phyloP scores from a whole-genome alignment of 2,113 vertebrate species.

The Phaethon lepturus region DNA sequence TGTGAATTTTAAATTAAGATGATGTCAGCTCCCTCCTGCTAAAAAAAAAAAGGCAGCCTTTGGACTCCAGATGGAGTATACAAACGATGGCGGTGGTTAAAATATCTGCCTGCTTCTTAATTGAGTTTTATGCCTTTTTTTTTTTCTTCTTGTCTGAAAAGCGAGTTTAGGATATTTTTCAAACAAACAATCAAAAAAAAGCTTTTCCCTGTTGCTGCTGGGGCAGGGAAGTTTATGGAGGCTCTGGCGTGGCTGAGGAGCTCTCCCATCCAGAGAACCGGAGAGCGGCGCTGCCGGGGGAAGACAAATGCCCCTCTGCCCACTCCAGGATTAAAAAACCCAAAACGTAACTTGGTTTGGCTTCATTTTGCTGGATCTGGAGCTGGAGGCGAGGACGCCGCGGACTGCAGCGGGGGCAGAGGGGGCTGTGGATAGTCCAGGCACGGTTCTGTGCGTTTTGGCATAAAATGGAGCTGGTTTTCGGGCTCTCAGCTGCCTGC shows the following conservation, averaged over 20 bases:
- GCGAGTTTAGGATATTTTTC: not conserved
- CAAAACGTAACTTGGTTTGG: not conserved
- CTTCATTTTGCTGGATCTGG: not conserved
- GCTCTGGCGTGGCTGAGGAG: not conserved
- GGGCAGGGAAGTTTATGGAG: constrained; percentile 3
- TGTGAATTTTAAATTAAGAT: constrained; percentile 78
- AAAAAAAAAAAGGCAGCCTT: constrained; percentile 44
- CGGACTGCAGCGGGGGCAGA: not conserved
- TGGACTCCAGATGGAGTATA: constrained; percentile 77
- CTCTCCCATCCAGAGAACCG: not conserved
- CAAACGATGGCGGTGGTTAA: constrained; percentile 46
- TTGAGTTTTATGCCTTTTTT: constrained; percentile 16
- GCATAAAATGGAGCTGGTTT: not conserved
- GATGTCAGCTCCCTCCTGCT: constrained; percentile 77
- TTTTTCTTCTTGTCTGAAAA: not conserved
- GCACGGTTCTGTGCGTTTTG: accelerated
- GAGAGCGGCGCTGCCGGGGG: not conserved
- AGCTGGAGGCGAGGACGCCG: not conserved
- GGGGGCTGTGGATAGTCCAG: not conserved
- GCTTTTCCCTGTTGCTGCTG: not conserved
- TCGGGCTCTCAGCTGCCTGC: not conserved
- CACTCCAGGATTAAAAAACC: not conserved
- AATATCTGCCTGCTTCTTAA: constrained; percentile 59
- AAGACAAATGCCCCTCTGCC: not conserved
- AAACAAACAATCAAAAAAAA: not conserved